Percentiles rank a stretch among this genome's conserved stretches.
Conservation (phyloP, 64 coral and sea anemone genomes). For the Catalaphyllia jardinei region DNA sequence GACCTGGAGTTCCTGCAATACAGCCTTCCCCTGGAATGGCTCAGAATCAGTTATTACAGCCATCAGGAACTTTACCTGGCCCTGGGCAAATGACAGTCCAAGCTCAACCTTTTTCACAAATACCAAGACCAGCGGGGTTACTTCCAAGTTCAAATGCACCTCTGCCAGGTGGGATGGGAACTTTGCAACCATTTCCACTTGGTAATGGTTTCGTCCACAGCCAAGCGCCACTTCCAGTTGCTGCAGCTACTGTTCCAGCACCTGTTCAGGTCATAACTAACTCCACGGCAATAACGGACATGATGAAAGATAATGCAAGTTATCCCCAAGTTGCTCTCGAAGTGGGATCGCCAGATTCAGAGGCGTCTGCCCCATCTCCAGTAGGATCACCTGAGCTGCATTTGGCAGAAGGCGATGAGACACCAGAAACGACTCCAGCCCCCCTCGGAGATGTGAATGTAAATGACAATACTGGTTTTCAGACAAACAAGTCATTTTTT, state of each 20-base stretch:
- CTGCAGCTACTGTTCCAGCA: conserved; percentile 31
- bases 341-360: conserved; percentile 71
- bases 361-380: conserved; percentile 85
- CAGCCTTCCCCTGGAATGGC: neutral
- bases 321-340: neutral
- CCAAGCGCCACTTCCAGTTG: conserved; percentile 31
- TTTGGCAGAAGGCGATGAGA: conserved; percentile 70
- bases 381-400: conserved; percentile 81
- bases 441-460: conserved; percentile 47
- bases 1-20: conserved; percentile 9
- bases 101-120: conserved; percentile 16
- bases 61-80: conserved; percentile 24
- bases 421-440: conserved; percentile 64
- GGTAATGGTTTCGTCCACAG: conserved; percentile 19
- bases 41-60: conserved; percentile 28
- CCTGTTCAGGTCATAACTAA: conserved; percentile 29
- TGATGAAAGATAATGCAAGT: neutral
- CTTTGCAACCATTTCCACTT: conserved; percentile 17
- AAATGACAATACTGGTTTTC: conserved; percentile 53
- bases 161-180: conserved; percentile 5
- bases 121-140: neutral
- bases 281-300: neutral
- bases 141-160: neutral
- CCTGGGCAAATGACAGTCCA: neutral
- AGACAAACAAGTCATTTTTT: conserved; percentile 67